These are phyloP conservation scores for Glossophaga mutica DNA, from an alignment of 2,797 vertebrate species.

Conservation along the genomic window DNA sequence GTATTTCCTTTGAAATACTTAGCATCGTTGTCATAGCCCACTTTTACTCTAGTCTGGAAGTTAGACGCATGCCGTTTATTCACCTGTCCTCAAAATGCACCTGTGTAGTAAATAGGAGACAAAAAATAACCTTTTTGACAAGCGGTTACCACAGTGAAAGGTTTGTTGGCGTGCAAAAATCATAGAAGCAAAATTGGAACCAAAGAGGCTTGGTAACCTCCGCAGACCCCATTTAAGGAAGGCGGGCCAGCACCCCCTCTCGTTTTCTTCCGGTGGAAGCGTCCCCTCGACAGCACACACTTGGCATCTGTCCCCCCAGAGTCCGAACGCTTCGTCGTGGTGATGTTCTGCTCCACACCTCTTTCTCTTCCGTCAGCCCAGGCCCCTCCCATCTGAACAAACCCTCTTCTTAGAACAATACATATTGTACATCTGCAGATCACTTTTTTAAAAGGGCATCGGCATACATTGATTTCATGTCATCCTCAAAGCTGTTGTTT, in stretches of 20 bases:
- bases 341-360: not conserved
- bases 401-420: not conserved
- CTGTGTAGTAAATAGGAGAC: not conserved
- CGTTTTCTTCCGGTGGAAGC: not conserved
- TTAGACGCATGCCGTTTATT: not conserved
- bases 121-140: not conserved
- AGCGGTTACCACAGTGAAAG: not conserved
- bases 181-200: not conserved
- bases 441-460: not conserved
- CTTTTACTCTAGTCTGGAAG: not conserved
- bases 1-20: constrained; percentile 14
- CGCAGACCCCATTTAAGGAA: not conserved
- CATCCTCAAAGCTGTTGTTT: not conserved
- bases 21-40: not conserved
- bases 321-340: not conserved
- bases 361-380: not conserved
- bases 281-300: not conserved
- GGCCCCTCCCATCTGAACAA: not conserved
- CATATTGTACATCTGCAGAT: not conserved
- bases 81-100: not conserved
- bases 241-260: not conserved
- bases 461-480: constrained; percentile 15
- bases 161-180: constrained; percentile 8
- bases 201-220: not conserved
- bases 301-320: not conserved